Evolutionary conservation across 2,113 vertebrate genomes (phyloP).

Genomic region (Pachycephala philippinensis): DNA sequence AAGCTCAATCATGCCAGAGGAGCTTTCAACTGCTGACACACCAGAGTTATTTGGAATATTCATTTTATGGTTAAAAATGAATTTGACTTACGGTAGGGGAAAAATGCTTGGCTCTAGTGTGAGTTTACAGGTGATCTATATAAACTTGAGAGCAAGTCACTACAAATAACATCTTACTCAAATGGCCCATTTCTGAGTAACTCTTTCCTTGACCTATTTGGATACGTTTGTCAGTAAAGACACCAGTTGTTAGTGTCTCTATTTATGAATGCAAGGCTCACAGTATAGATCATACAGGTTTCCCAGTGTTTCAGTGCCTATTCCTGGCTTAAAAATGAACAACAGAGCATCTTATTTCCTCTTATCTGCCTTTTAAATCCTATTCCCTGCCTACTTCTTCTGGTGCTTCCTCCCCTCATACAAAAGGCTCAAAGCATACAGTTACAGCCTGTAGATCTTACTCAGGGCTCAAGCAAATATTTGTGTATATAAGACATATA

Average conservation of each 20-base stretch:
- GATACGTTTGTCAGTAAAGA: background rate
- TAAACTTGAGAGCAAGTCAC: background rate
- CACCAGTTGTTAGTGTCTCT: background rate
- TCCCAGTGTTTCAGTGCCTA: background rate
- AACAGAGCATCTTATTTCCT: background rate
- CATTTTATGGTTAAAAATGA: background rate
- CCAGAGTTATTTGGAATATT: background rate
- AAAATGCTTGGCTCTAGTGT: background rate
- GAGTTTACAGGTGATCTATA: background rate
- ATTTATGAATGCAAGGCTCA: background rate
- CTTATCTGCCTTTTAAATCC: background rate
- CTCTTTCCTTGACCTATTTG: background rate
- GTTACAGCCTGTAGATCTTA: background rate
- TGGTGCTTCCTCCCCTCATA: fast-evolving
- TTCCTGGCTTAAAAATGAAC: background rate
- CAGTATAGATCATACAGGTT: background rate
- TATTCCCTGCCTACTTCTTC: background rate
- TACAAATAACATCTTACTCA: background rate
- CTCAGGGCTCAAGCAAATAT: background rate
- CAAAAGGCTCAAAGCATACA: background rate
- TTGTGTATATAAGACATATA: background rate
- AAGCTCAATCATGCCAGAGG: background rate
- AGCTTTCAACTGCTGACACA: background rate
- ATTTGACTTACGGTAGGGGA: background rate
- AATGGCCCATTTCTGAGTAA: background rate